These are phyloP conservation scores for Papilio dardanus DNA, from an alignment of 1,140 invertebrate species.

Conservation along the genomic window DNA sequence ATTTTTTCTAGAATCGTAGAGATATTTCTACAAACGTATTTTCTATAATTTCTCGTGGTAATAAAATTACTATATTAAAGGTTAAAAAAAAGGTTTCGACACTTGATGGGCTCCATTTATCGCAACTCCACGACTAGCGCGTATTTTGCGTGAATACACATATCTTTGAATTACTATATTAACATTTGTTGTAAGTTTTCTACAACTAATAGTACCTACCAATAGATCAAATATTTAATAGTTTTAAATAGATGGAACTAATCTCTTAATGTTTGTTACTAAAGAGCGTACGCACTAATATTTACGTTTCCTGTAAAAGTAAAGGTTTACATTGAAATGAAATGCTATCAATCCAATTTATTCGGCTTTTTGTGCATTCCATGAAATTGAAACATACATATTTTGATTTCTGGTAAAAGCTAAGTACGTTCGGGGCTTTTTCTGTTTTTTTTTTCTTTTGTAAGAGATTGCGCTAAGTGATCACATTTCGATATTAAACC, in stretches of 20 bases:
- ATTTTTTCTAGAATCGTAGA: no score
- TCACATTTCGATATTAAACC: constrained; percentile 83
- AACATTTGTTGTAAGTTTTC: no score
- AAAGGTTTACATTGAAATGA: constrained; percentile 53
- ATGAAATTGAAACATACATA: constrained; percentile 76
- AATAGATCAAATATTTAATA: no score
- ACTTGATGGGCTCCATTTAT: no score
- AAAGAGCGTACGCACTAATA: neutral
- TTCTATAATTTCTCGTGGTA: no score
- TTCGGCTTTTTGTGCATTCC: constrained; percentile 61
- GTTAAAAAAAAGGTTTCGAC: no score
- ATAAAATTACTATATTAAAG: no score
- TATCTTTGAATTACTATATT: no score
- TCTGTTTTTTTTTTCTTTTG: constrained; percentile 79
- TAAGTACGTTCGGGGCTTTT: constrained; percentile 75
- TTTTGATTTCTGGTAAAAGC: constrained; percentile 78
- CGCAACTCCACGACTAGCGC: no score
- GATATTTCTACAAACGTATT: no score
- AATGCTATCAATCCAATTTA: constrained; percentile 64
- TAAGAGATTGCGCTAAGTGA: constrained; percentile 82
- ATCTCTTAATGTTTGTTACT: neutral
- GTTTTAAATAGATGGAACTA: neutral
- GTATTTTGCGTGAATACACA: no score
- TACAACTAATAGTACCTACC: no score
- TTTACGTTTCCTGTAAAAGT: constrained; percentile 39